Evolutionary conservation across 2,888 invertebrate genomes (phyloP), one percentile per base, ranked within the genome.

Genomic region (Choristoneura rosaceana): DNA sequence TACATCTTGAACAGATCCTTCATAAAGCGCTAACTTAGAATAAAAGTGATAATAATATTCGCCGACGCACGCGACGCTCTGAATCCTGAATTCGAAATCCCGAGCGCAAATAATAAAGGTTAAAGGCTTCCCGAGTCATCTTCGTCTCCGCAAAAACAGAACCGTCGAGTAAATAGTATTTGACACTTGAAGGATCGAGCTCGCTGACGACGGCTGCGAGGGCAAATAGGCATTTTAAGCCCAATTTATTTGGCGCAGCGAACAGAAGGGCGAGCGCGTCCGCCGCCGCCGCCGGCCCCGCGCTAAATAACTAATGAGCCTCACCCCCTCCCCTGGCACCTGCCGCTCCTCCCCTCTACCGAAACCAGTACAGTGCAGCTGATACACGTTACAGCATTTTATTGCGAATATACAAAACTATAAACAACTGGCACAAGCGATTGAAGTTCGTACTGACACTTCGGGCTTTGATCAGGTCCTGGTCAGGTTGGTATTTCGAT

Each of bases 211-310:
- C 47, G 63, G 58, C 38, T 12, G 65, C 63, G 63, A 58, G 64
- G 63, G 73, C 73, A 73, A 71, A 73, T 58, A 64, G 68, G 68
- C 73, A 60, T 69, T 73, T 73, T 73, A 73, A 69, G 50, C 43
- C 33, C 68, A 69, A 69, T 73, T 82, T 81, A 81, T 86, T 82
- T 84, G 73, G 68, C 70, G 65, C 65, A 64, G 68, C 70, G 58
- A 59, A n/a, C n/a, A 63, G 34, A 5, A 4, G 34, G 34, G 34
- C 34, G 34, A 34, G 34, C 34, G 86, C 80, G 80, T 77, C 80
- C 87, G 86, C 88, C 86, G 87, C 87, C 87, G 87, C 80, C 82
- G 76, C 70, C 45, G 64, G 73, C 60, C 74, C 41, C 59, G 73
- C 73, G 73, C 73, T 73, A 69, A 73, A 73, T 73, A 73, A 73